These are phyloP conservation scores for Ptychadena robeensis DNA, from an alignment of 2,797 vertebrate genomes.

Conservation along the genomic window DNA sequence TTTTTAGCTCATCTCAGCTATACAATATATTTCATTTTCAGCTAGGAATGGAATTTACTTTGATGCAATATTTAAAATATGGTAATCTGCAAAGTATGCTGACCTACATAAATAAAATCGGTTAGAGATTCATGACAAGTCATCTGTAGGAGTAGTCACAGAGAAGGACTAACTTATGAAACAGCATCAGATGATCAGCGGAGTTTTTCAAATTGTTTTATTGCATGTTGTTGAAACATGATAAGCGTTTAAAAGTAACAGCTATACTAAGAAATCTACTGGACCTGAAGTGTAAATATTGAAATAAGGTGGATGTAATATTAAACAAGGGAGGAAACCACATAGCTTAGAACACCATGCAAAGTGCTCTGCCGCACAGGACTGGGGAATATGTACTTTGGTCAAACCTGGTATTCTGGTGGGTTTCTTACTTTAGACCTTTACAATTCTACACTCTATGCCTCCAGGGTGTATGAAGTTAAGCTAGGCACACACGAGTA, in stretches of 20 bases:
- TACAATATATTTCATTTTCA: constrained; percentile 2
- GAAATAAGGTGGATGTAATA: constrained; percentile 67
- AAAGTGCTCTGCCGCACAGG: neutral
- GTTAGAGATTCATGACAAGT: constrained; percentile 4
- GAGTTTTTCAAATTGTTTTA: constrained; percentile 13
- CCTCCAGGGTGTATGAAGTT: no score
- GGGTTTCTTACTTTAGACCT: neutral
- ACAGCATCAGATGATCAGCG: neutral
- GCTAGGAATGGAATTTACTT: constrained; percentile 10
- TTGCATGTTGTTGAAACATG: constrained; percentile 15
- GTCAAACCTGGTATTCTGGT: neutral
- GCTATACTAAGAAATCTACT: constrained; percentile 30
- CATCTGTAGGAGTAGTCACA: neutral
- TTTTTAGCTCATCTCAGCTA: neutral
- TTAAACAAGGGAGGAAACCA: constrained; percentile 49
- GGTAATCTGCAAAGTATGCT: constrained; percentile 10
- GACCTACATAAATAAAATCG: neutral
- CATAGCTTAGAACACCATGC: neutral
- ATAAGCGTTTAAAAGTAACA: constrained; percentile 30
- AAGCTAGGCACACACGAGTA: no score
- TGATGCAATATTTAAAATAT: constrained; percentile 28
- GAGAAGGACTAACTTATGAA: neutral
- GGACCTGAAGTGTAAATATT: constrained; percentile 67
- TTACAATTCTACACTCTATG: neutral
- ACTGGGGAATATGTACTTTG: constrained; percentile 9